A percentile compares a stretch with the other conserved stretches of the same genome.
Evolutionary conservation across 2,113 vertebrate genomes (phyloP).

Genomic region (Tragelaphus strepsiceros): DNA sequence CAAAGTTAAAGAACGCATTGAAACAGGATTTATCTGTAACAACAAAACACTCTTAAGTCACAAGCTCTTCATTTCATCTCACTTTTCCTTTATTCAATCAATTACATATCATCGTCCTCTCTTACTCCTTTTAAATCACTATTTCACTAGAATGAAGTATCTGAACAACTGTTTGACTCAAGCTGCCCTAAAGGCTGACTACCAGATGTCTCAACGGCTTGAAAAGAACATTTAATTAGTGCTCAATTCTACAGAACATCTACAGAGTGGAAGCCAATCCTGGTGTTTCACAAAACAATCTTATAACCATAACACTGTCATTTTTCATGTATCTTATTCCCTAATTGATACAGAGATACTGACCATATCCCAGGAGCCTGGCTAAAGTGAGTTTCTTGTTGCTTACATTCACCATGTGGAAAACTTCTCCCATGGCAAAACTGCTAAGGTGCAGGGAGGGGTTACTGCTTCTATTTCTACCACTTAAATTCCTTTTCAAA

Average conservation of each 20-base stretch:
- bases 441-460: not conserved
- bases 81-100: not conserved
- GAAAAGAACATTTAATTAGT: not conserved
- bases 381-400: not conserved
- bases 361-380: not conserved
- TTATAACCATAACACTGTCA: not conserved
- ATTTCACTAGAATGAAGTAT: not conserved
- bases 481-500: not conserved
- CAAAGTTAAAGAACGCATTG: conserved; percentile 97
- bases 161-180: not conserved
- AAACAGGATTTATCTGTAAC: conserved; percentile 97
- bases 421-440: not conserved
- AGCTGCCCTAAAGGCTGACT: not conserved
- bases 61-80: not conserved
- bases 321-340: not conserved
- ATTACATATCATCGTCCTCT: not conserved
- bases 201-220: not conserved
- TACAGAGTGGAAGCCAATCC: not conserved
- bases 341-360: not conserved
- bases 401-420: not conserved
- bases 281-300: not conserved
- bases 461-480: not conserved
- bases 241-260: not conserved
- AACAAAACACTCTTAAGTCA: not conserved
- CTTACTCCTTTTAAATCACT: not conserved